These are phyloP conservation scores for Gopherus evgoodei DNA, from an alignment of 2,113 vertebrate genomes.

Conservation along the genomic window DNA sequence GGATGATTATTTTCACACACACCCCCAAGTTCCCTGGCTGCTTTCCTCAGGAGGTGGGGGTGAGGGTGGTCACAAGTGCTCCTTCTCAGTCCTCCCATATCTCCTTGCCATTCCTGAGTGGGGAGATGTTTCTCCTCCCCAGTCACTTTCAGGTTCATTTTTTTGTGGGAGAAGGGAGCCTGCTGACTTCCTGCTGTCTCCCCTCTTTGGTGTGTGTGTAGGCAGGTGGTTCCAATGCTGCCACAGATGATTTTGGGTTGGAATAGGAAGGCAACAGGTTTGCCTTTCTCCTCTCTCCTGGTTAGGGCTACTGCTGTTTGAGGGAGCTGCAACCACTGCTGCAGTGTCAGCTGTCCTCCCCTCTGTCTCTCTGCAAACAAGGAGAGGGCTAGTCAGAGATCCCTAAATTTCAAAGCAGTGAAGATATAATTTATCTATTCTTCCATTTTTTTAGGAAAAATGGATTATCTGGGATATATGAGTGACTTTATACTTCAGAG, in stretches of 20 bases:
- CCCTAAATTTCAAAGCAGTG: neutral
- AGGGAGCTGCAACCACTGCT: neutral
- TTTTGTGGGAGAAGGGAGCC: neutral
- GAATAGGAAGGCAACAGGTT: neutral
- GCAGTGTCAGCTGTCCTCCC: neutral
- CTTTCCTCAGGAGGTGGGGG: neutral
- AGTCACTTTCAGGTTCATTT: neutral
- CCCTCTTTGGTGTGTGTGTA: neutral
- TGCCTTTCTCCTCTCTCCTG: neutral
- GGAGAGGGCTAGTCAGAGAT: neutral
- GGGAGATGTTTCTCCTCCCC: neutral
- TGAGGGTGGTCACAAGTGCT: neutral
- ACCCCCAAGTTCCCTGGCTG: neutral
- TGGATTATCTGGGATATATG: neutral
- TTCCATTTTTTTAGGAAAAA: neutral
- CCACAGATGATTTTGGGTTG: constrained; percentile 6
- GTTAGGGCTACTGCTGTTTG: neutral
- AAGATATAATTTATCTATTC: neutral
- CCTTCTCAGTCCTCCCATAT: neutral
- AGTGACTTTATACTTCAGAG: neutral
- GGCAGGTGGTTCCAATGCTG: neutral
- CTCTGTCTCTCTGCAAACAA: neutral
- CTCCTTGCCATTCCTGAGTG: neutral
- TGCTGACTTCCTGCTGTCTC: neutral
- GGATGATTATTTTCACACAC: neutral